Base-by-base conservation (phyloP, 2,113 vertebrate species). In the Tretioscincus oriximinensis region DNA sequence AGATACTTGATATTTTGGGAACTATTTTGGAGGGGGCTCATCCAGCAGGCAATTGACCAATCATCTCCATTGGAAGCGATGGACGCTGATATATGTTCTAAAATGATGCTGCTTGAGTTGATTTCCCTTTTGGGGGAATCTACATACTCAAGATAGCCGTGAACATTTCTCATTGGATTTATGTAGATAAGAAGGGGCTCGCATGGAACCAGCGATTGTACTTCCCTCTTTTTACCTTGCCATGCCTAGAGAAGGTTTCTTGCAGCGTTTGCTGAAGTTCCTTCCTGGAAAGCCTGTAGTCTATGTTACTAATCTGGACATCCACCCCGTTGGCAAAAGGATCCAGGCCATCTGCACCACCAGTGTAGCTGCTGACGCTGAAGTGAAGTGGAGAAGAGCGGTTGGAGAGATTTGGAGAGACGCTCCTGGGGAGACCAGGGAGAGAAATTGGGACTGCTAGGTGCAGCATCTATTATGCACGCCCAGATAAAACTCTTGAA, bases 251-350 rank as follows among this genome's bases (percentile, higher is more conserved):
- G 88, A 99, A 99, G 0, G 92, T 90, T 41, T 99, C 96, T 20
- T 95, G 94, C 80, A 99, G 90, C 0, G 93, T 95, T 88, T 99
- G 98, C 88, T 97, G 97, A 68, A 99, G 92, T 65, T 99, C 98
- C 84, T 99, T 99, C 78, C 98, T 96, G 78, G 97, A 98, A 88
- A 99, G 93, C 82, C 98, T 96, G 93, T 99, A 99, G 92, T 99
- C 98, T 77, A 99, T 82, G 85, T 99, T 99, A 87, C 96, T 96
- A 88, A 99, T 95, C 76, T 98, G 98, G 87, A 99, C 81, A 51
- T 98, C 97, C 9, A 94, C 96, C 77, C 98, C 97, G 65, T 98
- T 97, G 64, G 96, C 96, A 91, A 98, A 99, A 5, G 97, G 97
- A 88, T 97, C 96, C 8, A 89, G 22, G 47, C 88, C 87, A 71